Evolutionary conservation across 2,888 invertebrate genomes (phyloP), one percentile per base, ranked within the genome.

Genomic region (Urechis unicinctus): DNA sequence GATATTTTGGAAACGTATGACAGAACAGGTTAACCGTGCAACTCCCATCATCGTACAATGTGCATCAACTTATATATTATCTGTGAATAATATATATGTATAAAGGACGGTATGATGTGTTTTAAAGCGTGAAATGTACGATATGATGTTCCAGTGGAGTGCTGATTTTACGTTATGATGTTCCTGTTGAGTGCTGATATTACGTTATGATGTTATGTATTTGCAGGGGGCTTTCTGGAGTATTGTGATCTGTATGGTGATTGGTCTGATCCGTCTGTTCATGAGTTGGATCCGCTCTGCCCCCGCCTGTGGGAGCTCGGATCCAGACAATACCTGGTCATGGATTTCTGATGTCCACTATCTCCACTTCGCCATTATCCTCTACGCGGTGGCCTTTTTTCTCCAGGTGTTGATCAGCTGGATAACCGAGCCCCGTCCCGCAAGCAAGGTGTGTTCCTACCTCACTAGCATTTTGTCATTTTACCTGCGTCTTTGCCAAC

Each of bases 1-100:
- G 6, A 64, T 79, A 6, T 60, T 75, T 13, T 78, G 75, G 74
- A 64, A 57, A 44, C 57, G 77, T 50, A 63, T 69, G 52, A 79
- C 77, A 53, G 78, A 78, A 60, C 55, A 65, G 60, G 76, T 56
- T 1, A 26, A 17, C 6, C 9, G 29, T 9, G 26, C 17, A 49
- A 6, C 22, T 24, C 9, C 9, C 36, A 36, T 9, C 36, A 36
- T 13, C 17, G 17, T 36, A 36, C 36, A 9, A 36, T 36, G 9
- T 36, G 9, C 36, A 36, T 36, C 9, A 36, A n/a, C n/a, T n/a
- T n/a, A n/a, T n/a, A n/a, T n/a, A n/a, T n/a, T n/a, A n/a, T n/a
- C n/a, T n/a, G n/a, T n/a, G n/a, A n/a, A n/a, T n/a, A n/a, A n/a
- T n/a, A n/a, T n/a, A n/a, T n/a, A n/a, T n/a, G n/a, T n/a, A n/a